A percentile compares a stretch with the other conserved stretches of the same genome.
Evolutionary conservation across 2,113 vertebrate genomes (phyloP).

Genomic region (Tinamus guttatus): DNA sequence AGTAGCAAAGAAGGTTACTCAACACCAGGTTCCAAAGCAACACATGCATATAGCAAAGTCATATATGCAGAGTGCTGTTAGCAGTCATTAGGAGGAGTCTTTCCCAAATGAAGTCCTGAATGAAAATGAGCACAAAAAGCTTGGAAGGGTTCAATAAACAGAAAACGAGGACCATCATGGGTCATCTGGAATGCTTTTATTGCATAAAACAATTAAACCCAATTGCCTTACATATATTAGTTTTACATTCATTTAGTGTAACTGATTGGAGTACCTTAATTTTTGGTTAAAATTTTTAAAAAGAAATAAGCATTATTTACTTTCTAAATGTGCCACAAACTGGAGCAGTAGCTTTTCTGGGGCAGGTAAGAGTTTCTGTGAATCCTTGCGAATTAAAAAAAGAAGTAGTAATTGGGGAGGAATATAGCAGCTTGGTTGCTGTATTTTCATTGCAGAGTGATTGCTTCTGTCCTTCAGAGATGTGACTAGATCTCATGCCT

Average conservation of each 20-base stretch:
- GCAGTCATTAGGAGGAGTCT: background rate
- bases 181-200: background rate
- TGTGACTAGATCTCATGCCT: background rate
- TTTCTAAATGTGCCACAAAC: background rate
- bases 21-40: background rate
- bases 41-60: background rate
- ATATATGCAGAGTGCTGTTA: accelerated
- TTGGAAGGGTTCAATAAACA: background rate
- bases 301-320: background rate
- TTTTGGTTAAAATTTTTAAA: background rate
- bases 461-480: background rate
- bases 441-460: background rate
- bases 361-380: background rate
- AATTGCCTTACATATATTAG: background rate
- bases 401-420: background rate
- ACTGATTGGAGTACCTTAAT: background rate
- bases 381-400: background rate
- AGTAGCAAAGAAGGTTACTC: background rate
- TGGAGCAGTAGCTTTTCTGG: background rate
- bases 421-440: background rate
- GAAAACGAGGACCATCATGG: background rate
- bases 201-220: background rate
- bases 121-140: background rate
- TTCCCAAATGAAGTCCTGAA: background rate
- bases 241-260: background rate